These are phyloP conservation scores for Calidris pugnax DNA, from an alignment of 2,113 vertebrate genomes.

Conservation along the genomic window DNA sequence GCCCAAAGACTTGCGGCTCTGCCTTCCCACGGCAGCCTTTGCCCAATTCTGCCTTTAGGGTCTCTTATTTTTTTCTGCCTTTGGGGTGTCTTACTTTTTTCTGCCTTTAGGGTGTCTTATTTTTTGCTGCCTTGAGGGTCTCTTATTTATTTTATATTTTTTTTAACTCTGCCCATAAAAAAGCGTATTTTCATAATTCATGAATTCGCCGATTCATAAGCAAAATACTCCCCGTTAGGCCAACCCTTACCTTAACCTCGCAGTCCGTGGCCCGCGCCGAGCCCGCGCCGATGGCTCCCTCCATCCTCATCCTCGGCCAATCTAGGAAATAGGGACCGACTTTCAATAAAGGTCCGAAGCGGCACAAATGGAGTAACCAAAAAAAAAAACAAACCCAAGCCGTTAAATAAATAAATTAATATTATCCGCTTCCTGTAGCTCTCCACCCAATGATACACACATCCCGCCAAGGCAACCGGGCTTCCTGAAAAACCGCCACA, in stretches of 20 bases:
- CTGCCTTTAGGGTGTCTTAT: background rate
- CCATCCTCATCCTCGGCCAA: background rate
- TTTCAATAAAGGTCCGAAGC: background rate
- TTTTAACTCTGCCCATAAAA: accelerated
- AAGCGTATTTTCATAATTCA: background rate
- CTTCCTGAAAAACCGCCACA: background rate
- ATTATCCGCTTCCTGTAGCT: constrained; percentile 41
- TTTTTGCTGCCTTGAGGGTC: background rate
- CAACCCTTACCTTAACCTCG: background rate
- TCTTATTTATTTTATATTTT: background rate
- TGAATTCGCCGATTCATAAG: background rate
- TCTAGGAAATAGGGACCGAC: background rate
- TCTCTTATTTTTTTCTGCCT: too few relatives aligned
- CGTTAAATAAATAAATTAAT: background rate
- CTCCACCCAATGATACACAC: constrained; percentile 46
- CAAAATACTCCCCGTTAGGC: accelerated
- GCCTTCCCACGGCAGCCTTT: background rate
- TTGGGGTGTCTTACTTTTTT: background rate
- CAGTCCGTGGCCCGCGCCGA: accelerated
- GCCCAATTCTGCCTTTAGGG: background rate
- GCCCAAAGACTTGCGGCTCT: background rate
- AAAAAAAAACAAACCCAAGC: background rate
- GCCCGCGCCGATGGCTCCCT: background rate
- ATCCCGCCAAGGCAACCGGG: background rate
- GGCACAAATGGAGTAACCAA: background rate